Conservation (phyloP, 2,113 vertebrate genomes). For the Misgurnus mizolepis region DNA sequence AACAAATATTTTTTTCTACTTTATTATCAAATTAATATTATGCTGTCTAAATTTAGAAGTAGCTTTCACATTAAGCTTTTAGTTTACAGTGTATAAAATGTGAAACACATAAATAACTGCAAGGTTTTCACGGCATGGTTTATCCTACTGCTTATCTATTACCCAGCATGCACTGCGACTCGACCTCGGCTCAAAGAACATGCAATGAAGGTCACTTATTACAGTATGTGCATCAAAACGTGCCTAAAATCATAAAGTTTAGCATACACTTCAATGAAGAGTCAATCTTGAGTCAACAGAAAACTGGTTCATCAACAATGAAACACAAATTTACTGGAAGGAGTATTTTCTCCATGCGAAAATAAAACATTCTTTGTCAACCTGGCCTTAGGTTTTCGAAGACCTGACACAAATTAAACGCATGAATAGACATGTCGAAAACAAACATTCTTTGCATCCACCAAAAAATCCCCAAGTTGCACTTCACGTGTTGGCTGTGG, state of each 20-base stretch:
- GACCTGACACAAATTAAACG: background rate
- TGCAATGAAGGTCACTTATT: too few relatives aligned
- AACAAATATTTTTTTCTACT: too few relatives aligned
- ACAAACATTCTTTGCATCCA: background rate
- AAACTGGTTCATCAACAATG: background rate
- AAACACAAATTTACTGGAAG: background rate
- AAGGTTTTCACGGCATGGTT: too few relatives aligned
- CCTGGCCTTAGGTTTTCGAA: background rate
- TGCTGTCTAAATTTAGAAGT: too few relatives aligned
- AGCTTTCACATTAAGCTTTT: too few relatives aligned
- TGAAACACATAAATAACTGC: too few relatives aligned
- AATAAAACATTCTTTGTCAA: background rate
- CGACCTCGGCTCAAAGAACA: background rate
- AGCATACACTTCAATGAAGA: too few relatives aligned
- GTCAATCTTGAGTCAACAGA: background rate
- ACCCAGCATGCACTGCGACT: background rate
- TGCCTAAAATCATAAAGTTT: too few relatives aligned
- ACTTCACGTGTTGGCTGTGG: conserved; percentile 25
- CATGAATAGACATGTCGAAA: background rate
- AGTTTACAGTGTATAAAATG: too few relatives aligned
- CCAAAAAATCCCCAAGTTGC: background rate
- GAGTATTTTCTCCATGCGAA: background rate
- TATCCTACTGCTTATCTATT: background rate
- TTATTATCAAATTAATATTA: too few relatives aligned
- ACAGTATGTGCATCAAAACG: too few relatives aligned